Percentiles rank a stretch among this genome's conserved stretches.
Evolutionary conservation across 2,888 invertebrate genomes (phyloP).

Genomic region (Altica lythri): DNA sequence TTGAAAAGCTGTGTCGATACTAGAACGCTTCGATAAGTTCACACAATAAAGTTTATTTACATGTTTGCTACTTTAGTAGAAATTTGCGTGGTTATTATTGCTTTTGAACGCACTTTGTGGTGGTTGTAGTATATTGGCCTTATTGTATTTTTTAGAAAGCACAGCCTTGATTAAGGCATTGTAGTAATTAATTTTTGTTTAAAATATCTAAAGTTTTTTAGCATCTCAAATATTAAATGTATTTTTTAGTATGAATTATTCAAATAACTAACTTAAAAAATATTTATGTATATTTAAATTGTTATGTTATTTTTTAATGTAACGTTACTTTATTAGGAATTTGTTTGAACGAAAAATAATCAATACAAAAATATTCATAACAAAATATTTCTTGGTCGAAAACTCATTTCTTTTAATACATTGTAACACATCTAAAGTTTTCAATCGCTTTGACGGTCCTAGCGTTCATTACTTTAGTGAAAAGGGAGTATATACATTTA

Average conservation of each 20-base stretch:
- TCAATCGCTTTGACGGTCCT: too few species aligned
- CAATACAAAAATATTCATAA: too few species aligned
- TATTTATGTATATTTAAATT: too few species aligned
- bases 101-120: conserved; percentile 11
- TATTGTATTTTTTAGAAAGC: conserved; percentile 10
- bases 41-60: conserved; percentile 12
- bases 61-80: conserved; percentile 3
- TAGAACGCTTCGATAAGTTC: not conserved
- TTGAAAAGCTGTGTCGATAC: conserved; percentile 20
- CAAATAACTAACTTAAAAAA: not conserved
- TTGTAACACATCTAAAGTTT: too few species aligned
- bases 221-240: not conserved
- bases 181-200: conserved; percentile 24
- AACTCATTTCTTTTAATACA: too few species aligned
- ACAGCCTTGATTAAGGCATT: conserved; percentile 19
- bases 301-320: too few species aligned
- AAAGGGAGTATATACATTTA: too few species aligned
- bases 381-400: too few species aligned
- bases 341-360: too few species aligned
- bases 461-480: too few species aligned
- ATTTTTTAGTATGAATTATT: not conserved
- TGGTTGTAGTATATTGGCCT: conserved; percentile 13
- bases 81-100: not conserved
- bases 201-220: conserved; percentile 19
- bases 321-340: too few species aligned